phyloP scores from a whole-genome alignment of 2,888 invertebrate genomes.

The Patella pellucida region DNA sequence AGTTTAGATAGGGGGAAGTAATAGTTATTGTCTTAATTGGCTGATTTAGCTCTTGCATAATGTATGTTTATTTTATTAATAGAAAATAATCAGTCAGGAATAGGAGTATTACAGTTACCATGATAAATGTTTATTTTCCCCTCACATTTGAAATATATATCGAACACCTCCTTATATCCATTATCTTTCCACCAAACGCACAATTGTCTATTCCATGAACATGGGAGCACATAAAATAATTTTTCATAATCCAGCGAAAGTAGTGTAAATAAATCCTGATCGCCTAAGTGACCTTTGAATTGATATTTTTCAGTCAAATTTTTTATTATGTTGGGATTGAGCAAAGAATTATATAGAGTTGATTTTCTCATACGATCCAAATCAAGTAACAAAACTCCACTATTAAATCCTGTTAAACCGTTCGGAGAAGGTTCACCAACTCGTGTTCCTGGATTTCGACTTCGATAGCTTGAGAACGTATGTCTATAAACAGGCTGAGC shows the following conservation, averaged over 20 bases:
- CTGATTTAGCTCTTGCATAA: no score
- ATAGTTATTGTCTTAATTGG: no score
- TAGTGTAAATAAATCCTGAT: slow-evolving; percentile 86
- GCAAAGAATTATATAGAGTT: slow-evolving; percentile 75
- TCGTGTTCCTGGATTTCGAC: slow-evolving; percentile 76
- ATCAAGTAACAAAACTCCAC: slow-evolving; percentile 82
- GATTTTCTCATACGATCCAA: slow-evolving; percentile 79
- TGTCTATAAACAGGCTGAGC: slow-evolving; percentile 85
- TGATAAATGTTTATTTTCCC: slow-evolving; percentile 66
- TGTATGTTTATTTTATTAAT: no score
- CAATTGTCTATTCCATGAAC: slow-evolving; percentile 85
- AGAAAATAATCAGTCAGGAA: slow-evolving; percentile 44
- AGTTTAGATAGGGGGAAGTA: no score
- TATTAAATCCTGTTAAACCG: slow-evolving; percentile 82
- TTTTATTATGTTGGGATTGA: slow-evolving; percentile 56
- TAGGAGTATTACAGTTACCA: slow-evolving; percentile 69
- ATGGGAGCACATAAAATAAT: slow-evolving; percentile 81
- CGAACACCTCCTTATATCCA: slow-evolving; percentile 81
- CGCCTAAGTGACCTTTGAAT: slow-evolving; percentile 79
- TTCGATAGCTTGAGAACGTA: slow-evolving; percentile 79
- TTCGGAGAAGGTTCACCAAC: slow-evolving; percentile 76
- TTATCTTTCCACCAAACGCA: slow-evolving; percentile 86
- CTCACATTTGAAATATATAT: slow-evolving; percentile 79
- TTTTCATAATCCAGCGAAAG: slow-evolving; percentile 80
- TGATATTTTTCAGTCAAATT: slow-evolving; percentile 69